Evolutionary conservation across 2,113 vertebrate genomes (phyloP).

Genomic region (Sterrhoptilus dennistouni): DNA sequence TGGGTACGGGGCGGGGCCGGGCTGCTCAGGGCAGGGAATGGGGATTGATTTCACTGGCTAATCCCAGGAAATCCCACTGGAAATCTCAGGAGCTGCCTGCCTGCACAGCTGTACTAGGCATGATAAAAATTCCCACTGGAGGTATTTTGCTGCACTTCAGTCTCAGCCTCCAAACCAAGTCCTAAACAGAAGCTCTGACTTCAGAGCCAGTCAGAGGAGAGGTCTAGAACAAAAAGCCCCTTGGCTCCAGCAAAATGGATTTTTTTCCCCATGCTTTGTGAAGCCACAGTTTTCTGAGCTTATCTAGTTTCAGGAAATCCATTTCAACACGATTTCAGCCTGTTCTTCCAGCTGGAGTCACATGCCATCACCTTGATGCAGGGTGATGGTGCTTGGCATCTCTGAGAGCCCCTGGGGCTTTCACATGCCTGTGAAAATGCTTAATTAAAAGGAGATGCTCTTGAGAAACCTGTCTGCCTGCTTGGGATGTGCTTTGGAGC

Average conservation of each 20-base stretch:
- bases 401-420: neutral
- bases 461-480: slow-evolving; percentile 9
- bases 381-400: neutral
- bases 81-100: neutral
- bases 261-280: neutral
- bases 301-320: neutral
- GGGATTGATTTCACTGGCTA: neutral
- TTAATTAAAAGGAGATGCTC: neutral
- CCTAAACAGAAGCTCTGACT: neutral
- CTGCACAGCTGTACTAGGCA: neutral
- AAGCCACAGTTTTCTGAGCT: neutral
- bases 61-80: neutral
- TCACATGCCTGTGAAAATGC: neutral
- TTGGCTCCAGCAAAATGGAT: neutral
- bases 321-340: neutral
- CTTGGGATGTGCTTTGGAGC: neutral
- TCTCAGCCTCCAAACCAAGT: neutral
- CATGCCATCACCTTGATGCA: neutral
- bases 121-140: neutral
- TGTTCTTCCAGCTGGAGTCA: neutral
- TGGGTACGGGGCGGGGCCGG: slow-evolving; percentile 74
- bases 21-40: neutral
- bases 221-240: neutral
- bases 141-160: neutral
- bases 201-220: neutral